Conservation (phyloP, 2,888 invertebrate genomes). For the Xylota segnis region DNA sequence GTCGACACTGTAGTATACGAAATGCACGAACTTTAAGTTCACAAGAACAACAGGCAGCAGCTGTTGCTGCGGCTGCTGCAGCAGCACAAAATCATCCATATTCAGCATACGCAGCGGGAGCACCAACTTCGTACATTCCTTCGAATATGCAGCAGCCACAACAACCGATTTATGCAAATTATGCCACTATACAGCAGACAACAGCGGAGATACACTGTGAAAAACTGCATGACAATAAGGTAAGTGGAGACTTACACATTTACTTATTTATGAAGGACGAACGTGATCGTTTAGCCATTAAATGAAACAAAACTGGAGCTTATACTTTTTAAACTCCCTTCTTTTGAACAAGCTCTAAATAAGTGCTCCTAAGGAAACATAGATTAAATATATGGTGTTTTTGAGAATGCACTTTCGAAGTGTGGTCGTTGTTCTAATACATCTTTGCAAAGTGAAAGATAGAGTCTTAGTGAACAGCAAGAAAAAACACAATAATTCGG, state of each 20-base stretch:
- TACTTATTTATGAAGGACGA: no score
- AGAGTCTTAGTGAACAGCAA: no score
- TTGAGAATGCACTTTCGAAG: no score
- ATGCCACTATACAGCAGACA: slow-evolving; percentile 86
- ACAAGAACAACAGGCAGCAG: slow-evolving; percentile 77
- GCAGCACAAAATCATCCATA: slow-evolving; percentile 78
- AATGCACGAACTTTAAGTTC: slow-evolving; percentile 81
- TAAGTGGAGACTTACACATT: slow-evolving; percentile 57
- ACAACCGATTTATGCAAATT: slow-evolving; percentile 84
- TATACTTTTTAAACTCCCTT: no score
- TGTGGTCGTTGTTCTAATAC: no score
- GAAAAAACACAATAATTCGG: no score
- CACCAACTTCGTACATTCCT: slow-evolving; percentile 79
- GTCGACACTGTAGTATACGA: slow-evolving; percentile 87
- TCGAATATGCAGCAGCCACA: slow-evolving; percentile 79
- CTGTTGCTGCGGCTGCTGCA: slow-evolving; percentile 66
- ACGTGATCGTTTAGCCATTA: no score
- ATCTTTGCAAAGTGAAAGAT: no score
- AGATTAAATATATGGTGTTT: no score
- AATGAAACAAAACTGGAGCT: no score
- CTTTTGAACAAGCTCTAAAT: no score
- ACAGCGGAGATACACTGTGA: slow-evolving; percentile 87
- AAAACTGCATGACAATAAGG: slow-evolving; percentile 84
- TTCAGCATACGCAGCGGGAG: slow-evolving; percentile 72
- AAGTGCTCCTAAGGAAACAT: no score